Conservation (phyloP, 2,113 vertebrate species). For the Physeter macrocephalus region DNA sequence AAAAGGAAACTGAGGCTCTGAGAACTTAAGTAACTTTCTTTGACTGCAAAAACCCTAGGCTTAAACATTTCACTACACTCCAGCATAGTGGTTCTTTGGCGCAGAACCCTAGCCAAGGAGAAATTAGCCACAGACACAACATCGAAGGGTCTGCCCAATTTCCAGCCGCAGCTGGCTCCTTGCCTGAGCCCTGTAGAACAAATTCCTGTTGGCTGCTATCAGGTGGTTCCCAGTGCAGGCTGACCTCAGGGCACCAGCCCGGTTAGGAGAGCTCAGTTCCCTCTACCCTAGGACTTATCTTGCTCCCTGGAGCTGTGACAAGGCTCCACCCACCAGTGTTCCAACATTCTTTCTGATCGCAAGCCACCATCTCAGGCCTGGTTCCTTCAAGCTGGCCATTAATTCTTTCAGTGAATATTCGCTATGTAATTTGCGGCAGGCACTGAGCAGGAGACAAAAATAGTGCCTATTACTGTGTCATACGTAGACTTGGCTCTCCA, state of each 20-base stretch:
- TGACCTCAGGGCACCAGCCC: neutral
- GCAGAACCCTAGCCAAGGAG: neutral
- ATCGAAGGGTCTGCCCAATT: neutral
- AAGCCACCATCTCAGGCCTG: neutral
- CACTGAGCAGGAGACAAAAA: neutral
- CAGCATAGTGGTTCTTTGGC: neutral
- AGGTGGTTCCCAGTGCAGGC: neutral
- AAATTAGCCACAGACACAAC: neutral
- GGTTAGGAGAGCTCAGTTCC: neutral
- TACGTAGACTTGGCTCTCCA: neutral
- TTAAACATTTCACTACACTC: neutral
- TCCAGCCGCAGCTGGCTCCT: neutral
- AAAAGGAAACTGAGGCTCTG: neutral
- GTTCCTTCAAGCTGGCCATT: neutral
- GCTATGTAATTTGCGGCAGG: neutral
- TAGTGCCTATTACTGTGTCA: neutral
- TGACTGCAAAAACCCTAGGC: neutral
- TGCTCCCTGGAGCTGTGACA: neutral
- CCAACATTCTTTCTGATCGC: neutral
- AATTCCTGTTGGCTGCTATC: neutral
- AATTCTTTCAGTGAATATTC: neutral
- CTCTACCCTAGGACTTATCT: neutral
- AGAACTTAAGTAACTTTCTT: neutral
- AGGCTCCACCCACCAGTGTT: neutral
- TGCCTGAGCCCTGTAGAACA: neutral